Percentiles rank a stretch among this genome's conserved stretches.
These are phyloP conservation scores for Sebastes taczanowskii DNA, from an alignment of 2,797 vertebrate species.

Conservation along the genomic window DNA sequence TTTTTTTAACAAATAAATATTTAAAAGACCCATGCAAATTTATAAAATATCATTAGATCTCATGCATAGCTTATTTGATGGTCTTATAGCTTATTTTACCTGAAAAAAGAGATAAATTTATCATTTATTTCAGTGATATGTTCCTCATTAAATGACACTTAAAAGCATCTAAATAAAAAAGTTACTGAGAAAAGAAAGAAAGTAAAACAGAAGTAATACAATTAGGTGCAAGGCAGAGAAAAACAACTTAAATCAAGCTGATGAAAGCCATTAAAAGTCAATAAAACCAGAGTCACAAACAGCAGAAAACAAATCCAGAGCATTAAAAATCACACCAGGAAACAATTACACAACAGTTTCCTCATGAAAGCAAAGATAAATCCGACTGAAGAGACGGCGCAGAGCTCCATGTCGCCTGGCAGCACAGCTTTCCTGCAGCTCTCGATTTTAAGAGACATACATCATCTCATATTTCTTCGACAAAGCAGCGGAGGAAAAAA, in stretches of 20 bases:
- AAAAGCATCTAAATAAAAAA: not conserved
- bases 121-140: not conserved
- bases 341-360: not conserved
- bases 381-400: not conserved
- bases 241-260: not conserved
- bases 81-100: too few relatives aligned
- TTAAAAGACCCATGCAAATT: too few relatives aligned
- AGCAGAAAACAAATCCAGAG: not conserved
- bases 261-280: not conserved
- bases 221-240: not conserved
- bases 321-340: not conserved
- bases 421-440: not conserved
- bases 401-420: not conserved
- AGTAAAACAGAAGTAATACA: not conserved
- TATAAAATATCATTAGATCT: too few relatives aligned
- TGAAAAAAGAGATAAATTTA: not conserved
- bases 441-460: not conserved
- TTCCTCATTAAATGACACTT: not conserved
- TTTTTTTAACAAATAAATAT: too few relatives aligned
- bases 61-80: too few relatives aligned
- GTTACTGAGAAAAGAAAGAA: not conserved
- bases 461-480: slow-evolving; percentile 21
- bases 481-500: slow-evolving; percentile 26
- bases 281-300: not conserved
- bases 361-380: not conserved